Evolutionary conservation across 2,888 invertebrate species (phyloP), one percentile per base, ranked within the genome.

Genomic region (Orthonevra nobilis): DNA sequence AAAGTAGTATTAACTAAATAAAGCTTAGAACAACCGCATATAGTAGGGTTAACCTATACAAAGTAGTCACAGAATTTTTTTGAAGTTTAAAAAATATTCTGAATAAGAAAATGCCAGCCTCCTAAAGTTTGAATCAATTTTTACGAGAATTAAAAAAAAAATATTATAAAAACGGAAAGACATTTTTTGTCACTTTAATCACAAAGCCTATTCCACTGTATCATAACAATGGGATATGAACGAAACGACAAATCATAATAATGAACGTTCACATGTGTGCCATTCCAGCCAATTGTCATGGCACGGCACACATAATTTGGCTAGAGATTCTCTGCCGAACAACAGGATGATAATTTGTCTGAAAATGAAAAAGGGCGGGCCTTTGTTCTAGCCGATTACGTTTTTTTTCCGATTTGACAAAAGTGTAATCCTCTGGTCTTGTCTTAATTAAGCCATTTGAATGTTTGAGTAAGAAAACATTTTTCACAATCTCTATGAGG

Each of bases 241-340:
- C 15, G 2, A 19, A 38, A n/a, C n/a, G 28, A 23, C 44, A 48
- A 54, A n/a, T n/a, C n/a, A 36, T 46, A 20, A 46, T 23, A 66
- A 66, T 64, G 44, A 66, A 44, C 28, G 30, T 54, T 38, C 48
- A 12, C 58, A 58, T 48, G 32, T 68, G 38, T 58, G 46, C 56
- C 56, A 17, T 38, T 38, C 56, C 38, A 56, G 14, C 28, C 30
- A 15, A 68, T 32, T 68, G 58, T 50, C 58, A 38, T 68, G n/a
- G n/a, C n/a, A n/a, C n/a, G 48, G 48, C 68, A 48, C 46, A 38
- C 48, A 30, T 46, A 38, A 68, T 58, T 58, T 40, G 38, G 10
- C 40, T 15, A 40, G 58, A 48, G 58, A 68, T 68, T 48, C 46
- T 46, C 5, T 7, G 12, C 3, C 14, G 7, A 3, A 46, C 10